Conservation (phyloP, 2,797 vertebrate genomes). For the Etheostoma nigrum region DNA sequence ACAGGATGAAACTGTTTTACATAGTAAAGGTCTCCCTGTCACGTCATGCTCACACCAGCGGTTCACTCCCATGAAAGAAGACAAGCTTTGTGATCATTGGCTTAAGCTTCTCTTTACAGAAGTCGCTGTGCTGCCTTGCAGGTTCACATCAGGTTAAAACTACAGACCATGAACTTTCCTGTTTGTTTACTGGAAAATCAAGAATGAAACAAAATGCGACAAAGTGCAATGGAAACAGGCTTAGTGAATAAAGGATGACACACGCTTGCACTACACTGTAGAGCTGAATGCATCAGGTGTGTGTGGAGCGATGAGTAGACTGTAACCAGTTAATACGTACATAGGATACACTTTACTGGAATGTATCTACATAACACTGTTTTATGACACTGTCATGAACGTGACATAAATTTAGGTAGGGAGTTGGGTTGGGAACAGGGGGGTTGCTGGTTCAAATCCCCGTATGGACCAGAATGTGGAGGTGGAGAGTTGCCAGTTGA, state of each 20-base stretch:
- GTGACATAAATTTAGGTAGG: no score
- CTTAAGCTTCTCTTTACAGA: neutral
- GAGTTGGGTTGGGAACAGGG: no score
- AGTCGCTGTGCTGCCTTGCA: neutral
- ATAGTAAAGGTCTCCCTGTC: neutral
- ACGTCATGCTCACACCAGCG: neutral
- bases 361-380: no score
- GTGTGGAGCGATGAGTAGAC: neutral
- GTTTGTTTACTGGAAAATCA: constrained; percentile 3
- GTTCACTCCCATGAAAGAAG: neutral
- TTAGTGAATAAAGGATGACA: neutral
- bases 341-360: no score
- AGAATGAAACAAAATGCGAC: neutral
- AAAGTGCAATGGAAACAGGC: neutral
- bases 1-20: neutral
- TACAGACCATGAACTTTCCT: neutral
- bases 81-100: neutral
- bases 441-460: no score
- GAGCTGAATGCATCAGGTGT: neutral
- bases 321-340: neutral
- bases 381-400: no score
- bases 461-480: no score
- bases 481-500: no score
- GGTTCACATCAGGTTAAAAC: neutral
- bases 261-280: neutral